Evolutionary conservation across 2,888 invertebrate genomes (phyloP), one percentile per base, ranked within the genome.

Genomic region (Atethmia centrago): DNA sequence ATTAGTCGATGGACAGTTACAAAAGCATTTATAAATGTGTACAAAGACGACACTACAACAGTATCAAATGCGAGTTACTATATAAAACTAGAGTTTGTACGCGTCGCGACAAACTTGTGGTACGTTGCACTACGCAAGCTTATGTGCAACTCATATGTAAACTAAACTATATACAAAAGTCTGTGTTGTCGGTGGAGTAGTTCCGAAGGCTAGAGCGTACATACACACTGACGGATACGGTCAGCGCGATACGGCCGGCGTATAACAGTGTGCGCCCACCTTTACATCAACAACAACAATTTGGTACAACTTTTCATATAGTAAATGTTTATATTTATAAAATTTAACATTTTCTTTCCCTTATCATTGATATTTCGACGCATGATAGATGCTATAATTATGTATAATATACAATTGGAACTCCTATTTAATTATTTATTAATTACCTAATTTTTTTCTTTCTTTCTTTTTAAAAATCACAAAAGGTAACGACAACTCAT

Each of bases 391-490:
- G 92, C 92, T 91, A 93, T 93, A 93, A 92, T 93, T 95, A 95
- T 93, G 93, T 95, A 94, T 95, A 95, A 94, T 95, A 95, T 94
- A 95, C 95, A 96, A 96, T 96, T 96, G 96, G 95, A 96, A 94
- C 96, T 96, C 96, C 96, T 96, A 96, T 95, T 82, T 82, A 82
- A 82, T 94, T 89, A 89, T 94, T 93, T 93, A 95, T 95, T 95
- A 94, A 94, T 95, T 95, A 96, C 93, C 95, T 96, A 96, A 95
- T 94, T 94, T 92, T 90, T n/a, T n/a, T n/a, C n/a, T n/a, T 92
- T 83, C 84, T 90, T 92, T 84, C 85, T 84, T 87, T 88, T 88
- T 90, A 92, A 93, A 94, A 94, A 96, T 96, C 96, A 96, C 95
- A 95, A 91, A 95, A 93, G 95, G 96, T 96, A 95, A 96, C 96